Percentiles rank a stretch among this genome's conserved stretches.
Conservation (phyloP, 2,888 invertebrate species). For the Anodontia alba region DNA sequence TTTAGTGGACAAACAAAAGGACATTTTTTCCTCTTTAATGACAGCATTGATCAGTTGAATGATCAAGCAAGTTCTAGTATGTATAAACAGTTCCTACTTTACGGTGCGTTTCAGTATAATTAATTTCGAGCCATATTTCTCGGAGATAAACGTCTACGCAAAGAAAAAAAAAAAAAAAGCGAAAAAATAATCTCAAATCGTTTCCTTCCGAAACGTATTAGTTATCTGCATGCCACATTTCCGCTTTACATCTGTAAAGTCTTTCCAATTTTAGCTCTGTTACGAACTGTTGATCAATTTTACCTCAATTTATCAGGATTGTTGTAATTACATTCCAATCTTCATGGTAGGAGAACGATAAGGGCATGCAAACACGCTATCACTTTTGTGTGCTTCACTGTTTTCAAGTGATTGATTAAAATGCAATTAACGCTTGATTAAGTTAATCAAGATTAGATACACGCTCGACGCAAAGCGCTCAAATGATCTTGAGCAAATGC, state of each 20-base stretch:
- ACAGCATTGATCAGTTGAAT: no score
- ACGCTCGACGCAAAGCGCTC: background rate
- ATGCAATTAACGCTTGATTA: conserved; percentile 22
- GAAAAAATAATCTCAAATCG: background rate
- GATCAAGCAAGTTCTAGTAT: no score
- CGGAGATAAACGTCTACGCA: no score
- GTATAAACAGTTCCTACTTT: no score
- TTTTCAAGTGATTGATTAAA: conserved; percentile 32
- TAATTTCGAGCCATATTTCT: no score
- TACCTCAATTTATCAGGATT: conserved; percentile 18
- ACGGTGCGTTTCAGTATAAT: no score
- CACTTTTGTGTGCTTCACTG: conserved; percentile 18
- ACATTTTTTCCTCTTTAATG: no score
- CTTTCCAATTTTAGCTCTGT: conserved; percentile 8
- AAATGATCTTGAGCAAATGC: background rate
- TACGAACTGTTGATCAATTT: conserved; percentile 19
- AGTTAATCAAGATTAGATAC: conserved; percentile 28
- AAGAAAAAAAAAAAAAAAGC: no score
- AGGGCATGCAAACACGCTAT: conserved; percentile 18
- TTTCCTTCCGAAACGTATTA: conserved; percentile 13
- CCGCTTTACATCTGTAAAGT: background rate
- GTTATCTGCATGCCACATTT: background rate
- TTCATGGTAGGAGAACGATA: conserved; percentile 6
- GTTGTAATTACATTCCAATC: conserved; percentile 18
- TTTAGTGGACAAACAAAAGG: no score